Evolutionary conservation across 2,888 invertebrate genomes (phyloP).

Genomic region (Blera fallax): DNA sequence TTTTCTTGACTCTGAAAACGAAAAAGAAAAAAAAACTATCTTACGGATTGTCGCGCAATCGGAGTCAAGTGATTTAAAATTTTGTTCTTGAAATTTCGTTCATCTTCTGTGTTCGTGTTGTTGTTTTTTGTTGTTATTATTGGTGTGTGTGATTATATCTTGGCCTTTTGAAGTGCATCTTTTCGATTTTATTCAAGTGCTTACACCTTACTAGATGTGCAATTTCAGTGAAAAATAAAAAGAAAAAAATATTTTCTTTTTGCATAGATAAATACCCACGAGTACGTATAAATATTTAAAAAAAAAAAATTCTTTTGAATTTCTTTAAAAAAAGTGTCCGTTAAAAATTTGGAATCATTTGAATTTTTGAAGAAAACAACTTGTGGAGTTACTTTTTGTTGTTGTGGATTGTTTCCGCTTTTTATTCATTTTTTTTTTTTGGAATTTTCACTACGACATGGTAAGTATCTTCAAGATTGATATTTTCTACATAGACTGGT

Average conservation of each 20-base stretch:
- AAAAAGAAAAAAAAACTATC: constrained; percentile 33
- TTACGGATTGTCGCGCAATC: constrained; percentile 53
- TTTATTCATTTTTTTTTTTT: constrained; percentile 23
- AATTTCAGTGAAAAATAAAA: constrained; percentile 5
- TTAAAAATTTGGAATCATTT: constrained; percentile 37
- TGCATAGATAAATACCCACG: constrained; percentile 11
- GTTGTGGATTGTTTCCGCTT: constrained; percentile 37
- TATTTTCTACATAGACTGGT: background rate
- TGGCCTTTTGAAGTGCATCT: constrained; percentile 33
- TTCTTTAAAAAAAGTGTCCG: constrained; percentile 28
- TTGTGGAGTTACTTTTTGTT: constrained; percentile 21
- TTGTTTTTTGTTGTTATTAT: background rate
- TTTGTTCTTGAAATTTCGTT: constrained; percentile 21
- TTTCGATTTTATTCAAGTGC: constrained; percentile 6
- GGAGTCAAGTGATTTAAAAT: constrained; percentile 36
- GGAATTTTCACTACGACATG: constrained; percentile 60
- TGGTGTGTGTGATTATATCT: constrained; percentile 21
- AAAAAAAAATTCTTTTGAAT: too few species aligned
- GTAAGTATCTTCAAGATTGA: constrained; percentile 35
- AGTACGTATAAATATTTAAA: too few species aligned
- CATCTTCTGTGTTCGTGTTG: constrained; percentile 7
- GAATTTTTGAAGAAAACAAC: constrained; percentile 33
- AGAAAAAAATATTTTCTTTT: background rate
- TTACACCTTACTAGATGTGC: constrained; percentile 20
- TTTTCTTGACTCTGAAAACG: background rate